Base-by-base conservation (phyloP, 1,140 invertebrate genomes). In the Trichoplusia ni region DNA sequence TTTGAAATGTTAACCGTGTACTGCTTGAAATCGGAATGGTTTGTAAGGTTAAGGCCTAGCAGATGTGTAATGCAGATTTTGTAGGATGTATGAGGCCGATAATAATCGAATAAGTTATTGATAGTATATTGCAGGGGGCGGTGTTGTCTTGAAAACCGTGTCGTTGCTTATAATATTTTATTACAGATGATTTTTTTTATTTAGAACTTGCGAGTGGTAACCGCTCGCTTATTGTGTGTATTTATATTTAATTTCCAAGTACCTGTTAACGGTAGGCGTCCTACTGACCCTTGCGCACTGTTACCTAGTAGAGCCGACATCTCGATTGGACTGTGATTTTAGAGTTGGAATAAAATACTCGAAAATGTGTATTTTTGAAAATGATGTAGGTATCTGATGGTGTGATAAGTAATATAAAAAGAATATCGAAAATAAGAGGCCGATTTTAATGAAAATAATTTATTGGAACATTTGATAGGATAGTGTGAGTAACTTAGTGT, bases 341-440 rank as follows among this genome's bases (percentile, higher is more conserved):
- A 51, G 54, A 38, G 53, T 69, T 47, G 61, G 40, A 31, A 61
- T 35, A 13, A 38, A 60, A 64, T 64, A 69, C 47, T 64, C 67
- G 51, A 64, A 42, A 63, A 33, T 44, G 46, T 59, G 61, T 69
- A 69, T 69, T 69, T 69, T 69, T 64, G 53, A 64, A 60, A 42
- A 40, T 27, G 37, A 60, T 44, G 35, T 62, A 49, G 47, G 49
- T 44, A 44, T 49, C 13, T 35, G 38, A 37, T 23, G 54, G 54
- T 58, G 54, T 44, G 54, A 58, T 58, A 58, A 58, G 33, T 56
- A 40, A 38, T 27, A 27, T 18, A 44, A 58, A 44, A 11, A 44
- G 19, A 9, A 31, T 58, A 44, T 58, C 38, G 23, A 58, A 58
- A 58, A 13, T 42, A 58, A 42, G 54, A 42, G 16, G 25, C 25